Evolutionary conservation across 2,888 invertebrate genomes (phyloP), one percentile per base, ranked within the genome.

Genomic region (Diloba caeruleocephala): DNA sequence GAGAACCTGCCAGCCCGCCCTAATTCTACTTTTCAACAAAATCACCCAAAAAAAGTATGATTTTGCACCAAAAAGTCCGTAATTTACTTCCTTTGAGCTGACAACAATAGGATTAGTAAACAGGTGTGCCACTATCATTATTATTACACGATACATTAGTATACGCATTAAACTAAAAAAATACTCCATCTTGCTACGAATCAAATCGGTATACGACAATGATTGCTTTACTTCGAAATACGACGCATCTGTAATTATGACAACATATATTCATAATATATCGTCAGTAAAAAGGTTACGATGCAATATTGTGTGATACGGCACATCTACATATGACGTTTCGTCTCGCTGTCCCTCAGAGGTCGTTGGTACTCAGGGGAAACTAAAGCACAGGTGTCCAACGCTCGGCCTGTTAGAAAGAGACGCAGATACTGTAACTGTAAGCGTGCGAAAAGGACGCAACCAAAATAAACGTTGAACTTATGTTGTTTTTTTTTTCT

Each of bases 321-420:
- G 62, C 61, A 74, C 65, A 62, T 64, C 55, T 45, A 72, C 79
- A 72, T 92, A 82, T 68, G 85, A 68, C 82, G 65, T 88, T 89
- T 79, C 66, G 78, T 69, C 70, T 71, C 78, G 76, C 64, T 74
- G 65, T 64, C 54, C 43, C 70, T 72, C 81, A 91, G 92, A 93
- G 93, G 93, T 93, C 93, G 93, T 92, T 93, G 93, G 91, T 92
- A 93, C 93, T 92, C 89, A 84, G 89, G 91, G 93, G 92, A 93
- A 92, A 92, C 92, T 92, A 90, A 93, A 92, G 93, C 93, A 93
- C 93, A 93, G 93, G 93, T 93, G 93, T 93, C 92, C 93, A 91
- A 89, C 93, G 93, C 88, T 93, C 90, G 88, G 88, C 78, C 82
- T 69, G 87, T 55, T 67, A 69, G 85, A 90, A 65, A 69, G 84